Percentiles rank a stretch among this genome's conserved stretches.
Evolutionary conservation across 2,113 vertebrate genomes (phyloP).

Genomic region (Trachemys scripta): DNA sequence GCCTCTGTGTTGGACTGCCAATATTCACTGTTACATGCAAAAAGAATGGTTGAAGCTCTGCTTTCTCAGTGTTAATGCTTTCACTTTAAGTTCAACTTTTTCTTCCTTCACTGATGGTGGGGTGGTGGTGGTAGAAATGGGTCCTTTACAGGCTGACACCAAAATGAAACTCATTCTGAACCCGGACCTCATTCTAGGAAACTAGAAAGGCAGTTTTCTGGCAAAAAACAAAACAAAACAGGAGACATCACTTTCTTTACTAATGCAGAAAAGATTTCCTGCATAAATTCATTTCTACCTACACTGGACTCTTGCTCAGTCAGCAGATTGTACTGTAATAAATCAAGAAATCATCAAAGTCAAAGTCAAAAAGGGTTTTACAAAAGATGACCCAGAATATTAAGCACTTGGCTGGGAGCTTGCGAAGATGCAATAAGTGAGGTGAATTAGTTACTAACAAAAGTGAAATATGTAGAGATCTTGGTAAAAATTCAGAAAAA

Average conservation of each 20-base stretch:
- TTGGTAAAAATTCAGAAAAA: constrained; percentile 9
- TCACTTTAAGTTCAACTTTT: background rate
- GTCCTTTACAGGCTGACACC: background rate
- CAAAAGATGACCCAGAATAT: constrained; percentile 30
- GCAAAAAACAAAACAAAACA: background rate
- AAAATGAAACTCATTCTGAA: background rate
- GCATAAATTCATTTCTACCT: constrained; percentile 14
- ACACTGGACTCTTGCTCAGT: background rate
- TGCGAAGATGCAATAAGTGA: constrained; percentile 15
- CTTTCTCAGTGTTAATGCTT: background rate
- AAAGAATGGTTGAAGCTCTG: background rate
- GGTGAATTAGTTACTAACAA: constrained; percentile 30
- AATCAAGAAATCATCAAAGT: constrained; percentile 44
- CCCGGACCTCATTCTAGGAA: background rate
- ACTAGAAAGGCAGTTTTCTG: constrained; percentile 17
- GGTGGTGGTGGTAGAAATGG: background rate
- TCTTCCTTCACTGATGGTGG: background rate
- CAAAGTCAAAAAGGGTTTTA: background rate
- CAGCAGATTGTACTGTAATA: constrained; percentile 33
- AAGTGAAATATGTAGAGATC: constrained; percentile 14
- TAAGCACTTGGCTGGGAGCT: background rate
- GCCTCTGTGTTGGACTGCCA: background rate
- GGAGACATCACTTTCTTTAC: background rate
- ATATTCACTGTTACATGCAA: background rate
- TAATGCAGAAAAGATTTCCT: background rate